Base-by-base conservation (phyloP, 2,888 invertebrate genomes). In the Brachypterus glaber region DNA sequence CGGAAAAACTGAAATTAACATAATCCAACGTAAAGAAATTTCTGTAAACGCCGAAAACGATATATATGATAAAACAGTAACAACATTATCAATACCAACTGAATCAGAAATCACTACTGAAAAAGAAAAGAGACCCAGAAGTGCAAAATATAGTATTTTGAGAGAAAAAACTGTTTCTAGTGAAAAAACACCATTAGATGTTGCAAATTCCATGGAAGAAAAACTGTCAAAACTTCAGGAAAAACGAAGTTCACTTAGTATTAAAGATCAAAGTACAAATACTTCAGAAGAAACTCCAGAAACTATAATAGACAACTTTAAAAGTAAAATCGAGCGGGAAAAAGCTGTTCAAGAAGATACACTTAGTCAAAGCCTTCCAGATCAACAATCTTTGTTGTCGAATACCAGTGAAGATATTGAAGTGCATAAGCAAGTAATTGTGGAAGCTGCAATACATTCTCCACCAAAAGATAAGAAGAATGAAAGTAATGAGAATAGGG, bases 401-500 rank as follows among this genome's bases (percentile, higher is more conserved):
- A 57, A 57, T 40, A 63, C 63, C 2, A 64, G 63, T 45, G 63
- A 64, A 41, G 63, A 63, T 29, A 48, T 50, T 5, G 59, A 63
- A 37, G 52, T 50, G 32, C 54, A 54, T n/a, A 52, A 58, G 39
- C 46, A 58, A 14, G 42, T 63, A 3, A 38, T 63, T 3, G 64
- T 64, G 5, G 63, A 65, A 49, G 66, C 63, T 4, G 49, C 64
- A 3, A 49, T 65, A n/a, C 66, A 65, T 50, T 49, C 50, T n/a
- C 63, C 62, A 17, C 64, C 64, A 1, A 58, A 53, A 43, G 18
- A 32, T n/a, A n/a, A n/a, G n/a, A n/a, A n/a, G n/a, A n/a, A 53
- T 27, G 51, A 63, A 11, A 11, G 64, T 62, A 35, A 63, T n/a
- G n/a, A n/a, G 8, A 37, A 43, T 33, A 15, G 26, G 18, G 41